Percentiles rank a stretch among this genome's conserved stretches.
Conservation (phyloP, 2,113 vertebrate species). For the Eptesicus fuscus region DNA sequence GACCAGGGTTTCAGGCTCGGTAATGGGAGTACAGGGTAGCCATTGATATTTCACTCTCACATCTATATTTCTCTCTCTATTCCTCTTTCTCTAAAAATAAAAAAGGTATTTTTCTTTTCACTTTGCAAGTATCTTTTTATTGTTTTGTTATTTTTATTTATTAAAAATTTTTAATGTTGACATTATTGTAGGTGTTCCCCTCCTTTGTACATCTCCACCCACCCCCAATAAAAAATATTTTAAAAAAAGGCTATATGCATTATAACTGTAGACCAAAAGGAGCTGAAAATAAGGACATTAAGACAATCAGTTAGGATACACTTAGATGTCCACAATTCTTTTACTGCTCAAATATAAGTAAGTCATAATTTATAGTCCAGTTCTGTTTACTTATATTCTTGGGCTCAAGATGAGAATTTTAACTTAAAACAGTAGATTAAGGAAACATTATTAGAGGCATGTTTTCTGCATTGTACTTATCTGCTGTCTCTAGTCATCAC, state of each 20-base stretch:
- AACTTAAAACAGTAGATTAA: slow-evolving; percentile 1
- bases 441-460: background rate
- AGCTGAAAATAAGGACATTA: background rate
- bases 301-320: background rate
- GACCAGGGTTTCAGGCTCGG: background rate
- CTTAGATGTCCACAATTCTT: background rate
- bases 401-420: slow-evolving; percentile 6
- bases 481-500: background rate
- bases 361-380: background rate
- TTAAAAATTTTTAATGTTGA: background rate
- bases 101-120: background rate
- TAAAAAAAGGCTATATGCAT: background rate
- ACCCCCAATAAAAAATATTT: too few species aligned
- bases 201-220: background rate
- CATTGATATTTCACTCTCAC: too few species aligned
- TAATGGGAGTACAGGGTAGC: background rate
- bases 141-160: background rate
- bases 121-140: background rate
- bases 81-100: background rate
- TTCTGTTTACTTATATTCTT: background rate
- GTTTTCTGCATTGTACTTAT: background rate
- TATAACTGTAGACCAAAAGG: background rate
- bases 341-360: background rate
- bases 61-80: background rate
- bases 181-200: background rate